Evolutionary conservation across 2,113 vertebrate genomes (phyloP).

Genomic region (Balaeniceps rex): DNA sequence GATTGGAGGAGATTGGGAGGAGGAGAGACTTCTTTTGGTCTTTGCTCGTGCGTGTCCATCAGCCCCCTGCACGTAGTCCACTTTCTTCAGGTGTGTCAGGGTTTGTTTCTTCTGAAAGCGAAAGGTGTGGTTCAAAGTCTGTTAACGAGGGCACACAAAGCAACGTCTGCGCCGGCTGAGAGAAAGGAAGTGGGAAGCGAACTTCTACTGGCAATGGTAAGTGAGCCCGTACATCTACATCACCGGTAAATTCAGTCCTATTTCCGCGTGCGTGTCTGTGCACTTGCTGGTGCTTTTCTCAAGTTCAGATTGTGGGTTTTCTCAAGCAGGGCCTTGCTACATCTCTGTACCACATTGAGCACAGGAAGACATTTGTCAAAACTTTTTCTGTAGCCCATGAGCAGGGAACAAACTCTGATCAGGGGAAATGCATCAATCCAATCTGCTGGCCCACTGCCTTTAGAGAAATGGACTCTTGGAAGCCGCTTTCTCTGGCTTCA

Average conservation of each 20-base stretch:
- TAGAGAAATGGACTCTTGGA: fast-evolving
- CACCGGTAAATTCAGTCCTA: fast-evolving
- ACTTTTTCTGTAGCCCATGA: neutral
- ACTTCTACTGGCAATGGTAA: fast-evolving
- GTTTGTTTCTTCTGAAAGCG: neutral
- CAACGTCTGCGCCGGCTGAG: neutral
- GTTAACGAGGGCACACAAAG: neutral
- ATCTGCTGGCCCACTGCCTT: neutral
- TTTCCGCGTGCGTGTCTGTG: neutral
- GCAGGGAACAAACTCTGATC: neutral
- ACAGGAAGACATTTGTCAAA: neutral
- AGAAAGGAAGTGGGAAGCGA: neutral
- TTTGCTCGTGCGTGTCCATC: fast-evolving
- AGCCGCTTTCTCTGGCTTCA: neutral
- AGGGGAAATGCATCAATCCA: neutral
- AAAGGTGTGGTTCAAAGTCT: neutral
- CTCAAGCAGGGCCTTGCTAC: neutral
- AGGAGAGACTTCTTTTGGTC: neutral
- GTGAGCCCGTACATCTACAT: fast-evolving
- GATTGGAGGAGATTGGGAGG: neutral
- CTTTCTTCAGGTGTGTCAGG: neutral
- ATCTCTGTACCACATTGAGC: fast-evolving
- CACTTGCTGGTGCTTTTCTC: neutral
- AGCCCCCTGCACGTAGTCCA: fast-evolving
- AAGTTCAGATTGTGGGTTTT: fast-evolving